Evolutionary conservation across 2,888 invertebrate genomes (phyloP).

Genomic region (Odontomyia ornata): DNA sequence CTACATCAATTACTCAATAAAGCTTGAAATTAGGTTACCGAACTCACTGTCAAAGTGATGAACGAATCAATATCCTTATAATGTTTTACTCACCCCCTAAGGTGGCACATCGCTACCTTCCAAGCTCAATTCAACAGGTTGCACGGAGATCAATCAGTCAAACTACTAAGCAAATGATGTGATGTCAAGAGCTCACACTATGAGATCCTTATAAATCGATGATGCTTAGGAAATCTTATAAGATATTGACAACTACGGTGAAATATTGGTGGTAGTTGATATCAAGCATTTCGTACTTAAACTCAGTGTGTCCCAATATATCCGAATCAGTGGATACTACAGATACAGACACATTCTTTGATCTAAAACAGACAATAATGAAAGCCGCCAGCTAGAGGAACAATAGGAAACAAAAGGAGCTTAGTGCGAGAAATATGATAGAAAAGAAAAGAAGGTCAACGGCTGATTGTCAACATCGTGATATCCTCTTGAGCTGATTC

Average conservation of each 20-base stretch:
- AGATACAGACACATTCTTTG: not conserved
- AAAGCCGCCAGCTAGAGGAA: not conserved
- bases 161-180: not conserved
- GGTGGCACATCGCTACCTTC: no score
- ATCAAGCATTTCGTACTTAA: slow-evolving; percentile 3
- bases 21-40: not conserved
- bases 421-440: not conserved
- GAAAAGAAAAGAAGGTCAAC: not conserved
- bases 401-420: not conserved
- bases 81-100: not conserved
- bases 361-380: not conserved
- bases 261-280: not conserved
- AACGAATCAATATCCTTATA: not conserved
- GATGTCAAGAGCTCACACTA: not conserved
- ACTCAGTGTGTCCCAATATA: not conserved
- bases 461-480: slow-evolving; percentile 3
- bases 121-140: not conserved
- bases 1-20: no score
- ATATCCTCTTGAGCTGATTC: not conserved
- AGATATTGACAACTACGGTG: slow-evolving; percentile 1
- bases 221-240: slow-evolving; percentile 5
- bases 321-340: not conserved
- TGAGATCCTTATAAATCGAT: slow-evolving; percentile 22
- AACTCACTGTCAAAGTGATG: not conserved
- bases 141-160: slow-evolving; percentile 3